Conservation (phyloP, 1,140 invertebrate genomes). For the Leptinotarsa lineolata region DNA sequence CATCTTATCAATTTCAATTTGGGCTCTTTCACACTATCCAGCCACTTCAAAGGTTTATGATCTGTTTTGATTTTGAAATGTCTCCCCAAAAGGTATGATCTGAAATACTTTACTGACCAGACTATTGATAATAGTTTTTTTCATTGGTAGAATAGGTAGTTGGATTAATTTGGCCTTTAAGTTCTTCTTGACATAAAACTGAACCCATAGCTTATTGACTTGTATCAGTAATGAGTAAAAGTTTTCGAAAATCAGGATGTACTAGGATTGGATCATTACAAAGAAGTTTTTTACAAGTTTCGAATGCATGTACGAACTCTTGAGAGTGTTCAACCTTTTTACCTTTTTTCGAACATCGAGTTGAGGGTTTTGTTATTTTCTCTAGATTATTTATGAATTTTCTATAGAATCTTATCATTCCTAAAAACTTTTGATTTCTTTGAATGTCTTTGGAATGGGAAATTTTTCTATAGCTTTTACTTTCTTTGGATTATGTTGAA, state of each 20-base stretch:
- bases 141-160: neutral
- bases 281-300: neutral
- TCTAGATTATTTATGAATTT: slow-evolving; percentile 6
- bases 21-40: slow-evolving; percentile 52
- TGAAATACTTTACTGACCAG: neutral
- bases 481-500: neutral
- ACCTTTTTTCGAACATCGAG: neutral
- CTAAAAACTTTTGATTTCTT: slow-evolving; percentile 5
- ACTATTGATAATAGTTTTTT: slow-evolving; percentile 8
- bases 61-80: slow-evolving; percentile 59
- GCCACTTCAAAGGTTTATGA: slow-evolving; percentile 56
- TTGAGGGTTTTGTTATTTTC: slow-evolving; percentile 17
- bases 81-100: neutral
- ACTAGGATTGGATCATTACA: neutral
- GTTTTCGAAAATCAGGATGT: neutral
- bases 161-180: neutral
- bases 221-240: neutral
- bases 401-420: neutral
- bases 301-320: neutral
- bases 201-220: neutral
- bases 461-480: neutral
- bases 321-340: too few species aligned
- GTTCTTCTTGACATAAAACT: neutral
- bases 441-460: neutral
- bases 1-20: slow-evolving; percentile 49